Percentiles rank a stretch among this genome's conserved stretches.
These are phyloP conservation scores for Rhyacophila evoluta DNA, from an alignment of 2,888 invertebrate species.

Conservation along the genomic window DNA sequence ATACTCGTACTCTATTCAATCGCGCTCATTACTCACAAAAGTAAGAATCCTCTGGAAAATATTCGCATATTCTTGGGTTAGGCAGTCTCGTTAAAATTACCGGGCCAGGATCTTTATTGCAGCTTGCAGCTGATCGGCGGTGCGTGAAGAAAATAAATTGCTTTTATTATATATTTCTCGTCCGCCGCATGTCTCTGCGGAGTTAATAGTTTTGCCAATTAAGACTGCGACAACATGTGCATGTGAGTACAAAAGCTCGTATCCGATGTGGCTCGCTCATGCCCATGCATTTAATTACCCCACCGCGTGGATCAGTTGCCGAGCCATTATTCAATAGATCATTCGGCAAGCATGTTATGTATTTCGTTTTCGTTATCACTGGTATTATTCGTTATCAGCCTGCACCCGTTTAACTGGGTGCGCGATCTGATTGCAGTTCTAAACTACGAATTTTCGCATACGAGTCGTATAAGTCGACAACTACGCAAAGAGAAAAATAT, in stretches of 20 bases:
- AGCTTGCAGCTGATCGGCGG: neutral
- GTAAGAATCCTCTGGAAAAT: neutral
- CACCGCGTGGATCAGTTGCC: neutral
- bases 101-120: neutral
- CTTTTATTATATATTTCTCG: neutral
- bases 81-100: neutral
- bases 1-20: too few relatives aligned
- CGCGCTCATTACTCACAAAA: too few relatives aligned
- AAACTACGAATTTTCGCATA: neutral
- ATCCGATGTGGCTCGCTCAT: neutral
- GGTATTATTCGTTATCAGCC: neutral
- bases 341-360: neutral
- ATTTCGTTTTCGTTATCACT: neutral
- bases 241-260: neutral
- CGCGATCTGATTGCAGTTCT: neutral
- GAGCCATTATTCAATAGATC: neutral
- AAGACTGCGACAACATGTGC: neutral
- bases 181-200: neutral
- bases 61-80: neutral
- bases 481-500: too few relatives aligned
- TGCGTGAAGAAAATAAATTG: conserved; percentile 16
- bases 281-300: neutral
- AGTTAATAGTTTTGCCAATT: neutral
- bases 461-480: too few relatives aligned
- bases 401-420: neutral